A percentile compares a stretch with the other conserved stretches of the same genome.
phyloP scores from a whole-genome alignment of 2,797 vertebrate genomes.

The Chloroceryle inda region DNA sequence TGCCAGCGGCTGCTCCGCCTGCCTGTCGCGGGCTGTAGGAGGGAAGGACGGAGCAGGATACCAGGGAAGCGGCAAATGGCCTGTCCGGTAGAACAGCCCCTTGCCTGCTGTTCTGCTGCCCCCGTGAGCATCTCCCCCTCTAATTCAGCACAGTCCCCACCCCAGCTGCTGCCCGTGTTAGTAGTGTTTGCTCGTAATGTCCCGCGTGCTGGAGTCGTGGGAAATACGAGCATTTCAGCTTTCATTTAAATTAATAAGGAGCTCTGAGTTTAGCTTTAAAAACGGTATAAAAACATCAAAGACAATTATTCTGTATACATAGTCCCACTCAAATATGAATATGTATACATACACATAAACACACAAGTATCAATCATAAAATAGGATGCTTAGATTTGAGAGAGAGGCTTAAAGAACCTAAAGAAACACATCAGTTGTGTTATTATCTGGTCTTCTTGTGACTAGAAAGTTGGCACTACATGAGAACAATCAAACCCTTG shows the following conservation, averaged over 20 bases:
- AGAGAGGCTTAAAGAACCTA: neutral
- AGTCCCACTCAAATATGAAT: neutral
- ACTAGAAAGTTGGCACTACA: neutral
- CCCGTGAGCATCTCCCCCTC: fast-evolving
- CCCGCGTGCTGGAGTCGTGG: fast-evolving
- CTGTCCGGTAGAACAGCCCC: neutral
- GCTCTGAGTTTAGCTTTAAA: neutral
- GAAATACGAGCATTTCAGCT: fast-evolving
- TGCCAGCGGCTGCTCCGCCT: neutral
- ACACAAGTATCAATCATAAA: neutral
- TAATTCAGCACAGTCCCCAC: fast-evolving
- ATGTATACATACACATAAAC: fast-evolving
- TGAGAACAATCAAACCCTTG: neutral
- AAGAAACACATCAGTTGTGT: fast-evolving
- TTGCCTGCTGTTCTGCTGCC: no score
- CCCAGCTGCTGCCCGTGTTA: fast-evolving
- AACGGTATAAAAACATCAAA: neutral
- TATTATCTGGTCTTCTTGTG: neutral
- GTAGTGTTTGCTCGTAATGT: fast-evolving
- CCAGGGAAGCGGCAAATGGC: fast-evolving
- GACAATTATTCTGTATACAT: fast-evolving
- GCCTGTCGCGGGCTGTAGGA: fast-evolving
- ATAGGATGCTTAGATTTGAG: neutral
- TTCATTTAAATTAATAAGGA: neutral
- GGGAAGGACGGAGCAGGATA: fast-evolving